A percentile compares a stretch with the other conserved stretches of the same genome.
Conservation (phyloP, 2,797 vertebrate genomes). For the Petrocephalus schoutedeni region DNA sequence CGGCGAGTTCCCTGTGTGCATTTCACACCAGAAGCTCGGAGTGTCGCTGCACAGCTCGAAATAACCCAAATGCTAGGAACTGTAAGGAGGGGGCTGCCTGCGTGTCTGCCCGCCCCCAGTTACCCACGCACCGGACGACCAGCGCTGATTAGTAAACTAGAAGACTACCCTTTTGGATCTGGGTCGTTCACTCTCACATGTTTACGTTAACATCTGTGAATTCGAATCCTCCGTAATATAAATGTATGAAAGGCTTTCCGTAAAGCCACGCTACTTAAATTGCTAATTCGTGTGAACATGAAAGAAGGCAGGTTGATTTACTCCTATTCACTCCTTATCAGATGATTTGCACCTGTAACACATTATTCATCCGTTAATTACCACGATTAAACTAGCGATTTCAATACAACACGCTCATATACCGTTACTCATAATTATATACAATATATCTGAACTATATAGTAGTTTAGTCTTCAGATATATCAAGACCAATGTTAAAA, state of each 20-base stretch:
- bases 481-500: not conserved
- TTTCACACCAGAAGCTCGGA: not conserved
- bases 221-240: not conserved
- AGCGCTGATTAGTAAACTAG: not conserved
- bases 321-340: not conserved
- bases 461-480: not conserved
- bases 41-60: constrained; percentile 2
- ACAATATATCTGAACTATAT: not conserved
- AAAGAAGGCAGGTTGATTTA: not conserved
- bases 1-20: not conserved
- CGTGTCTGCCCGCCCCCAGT: not conserved
- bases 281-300: not conserved
- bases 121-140: not conserved
- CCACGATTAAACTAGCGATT: not conserved
- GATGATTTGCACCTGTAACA: not conserved
- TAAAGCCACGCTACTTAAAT: not conserved
- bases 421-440: not conserved
- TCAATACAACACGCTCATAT: not conserved
- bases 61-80: not conserved
- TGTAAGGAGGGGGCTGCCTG: not conserved
- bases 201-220: not conserved
- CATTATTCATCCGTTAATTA: not conserved
- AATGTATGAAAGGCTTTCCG: not conserved
- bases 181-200: not conserved
- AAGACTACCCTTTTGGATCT: not conserved